Evolutionary conservation across 1,140 invertebrate species (phyloP).

Genomic region (Catajapyx aquilonaris): DNA sequence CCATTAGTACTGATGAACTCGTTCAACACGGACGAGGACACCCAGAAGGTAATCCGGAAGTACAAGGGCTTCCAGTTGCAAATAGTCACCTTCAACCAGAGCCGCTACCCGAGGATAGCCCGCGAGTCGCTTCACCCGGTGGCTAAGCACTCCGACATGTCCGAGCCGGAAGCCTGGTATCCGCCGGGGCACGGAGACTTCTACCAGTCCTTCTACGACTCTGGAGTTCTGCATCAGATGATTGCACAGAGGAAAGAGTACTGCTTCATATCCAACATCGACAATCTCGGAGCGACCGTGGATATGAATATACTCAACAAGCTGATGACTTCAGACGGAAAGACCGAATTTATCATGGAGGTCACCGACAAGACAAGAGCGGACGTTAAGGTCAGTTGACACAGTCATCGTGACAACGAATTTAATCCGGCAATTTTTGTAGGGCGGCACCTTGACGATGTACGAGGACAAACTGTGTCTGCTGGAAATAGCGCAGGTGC

Average conservation of each 20-base stretch:
- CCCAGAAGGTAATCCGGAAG: slow-evolving; percentile 82
- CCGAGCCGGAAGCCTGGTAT: slow-evolving; percentile 55
- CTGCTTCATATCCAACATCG: slow-evolving; percentile 98
- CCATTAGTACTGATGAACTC: slow-evolving; percentile 98
- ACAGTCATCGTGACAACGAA: not conserved
- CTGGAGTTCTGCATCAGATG: slow-evolving; percentile 77
- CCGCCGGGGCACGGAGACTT: slow-evolving; percentile 85
- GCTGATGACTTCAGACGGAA: slow-evolving; percentile 38
- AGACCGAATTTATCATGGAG: slow-evolving; percentile 95
- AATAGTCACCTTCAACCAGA: slow-evolving; percentile 95
- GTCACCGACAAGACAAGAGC: slow-evolving; percentile 97
- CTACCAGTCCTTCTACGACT: slow-evolving; percentile 88
- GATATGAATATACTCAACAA: slow-evolving; percentile 87
- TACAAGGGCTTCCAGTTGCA: slow-evolving; percentile 86
- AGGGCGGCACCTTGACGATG: slow-evolving; percentile 94
- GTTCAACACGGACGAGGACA: slow-evolving; percentile 98
- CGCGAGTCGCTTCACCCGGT: slow-evolving; percentile 86
- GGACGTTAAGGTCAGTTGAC: slow-evolving; percentile 64
- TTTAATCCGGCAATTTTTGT: no score
- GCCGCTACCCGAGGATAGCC: slow-evolving; percentile 84
- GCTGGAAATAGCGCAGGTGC: slow-evolving; percentile 98
- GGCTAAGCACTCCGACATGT: slow-evolving; percentile 50
- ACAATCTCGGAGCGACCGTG: slow-evolving; percentile 96
- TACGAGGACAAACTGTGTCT: slow-evolving; percentile 87
- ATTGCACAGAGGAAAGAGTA: slow-evolving; percentile 71